These are phyloP conservation scores for Poecilia velifera DNA, from an alignment of 2,797 vertebrate species.

Conservation along the genomic window DNA sequence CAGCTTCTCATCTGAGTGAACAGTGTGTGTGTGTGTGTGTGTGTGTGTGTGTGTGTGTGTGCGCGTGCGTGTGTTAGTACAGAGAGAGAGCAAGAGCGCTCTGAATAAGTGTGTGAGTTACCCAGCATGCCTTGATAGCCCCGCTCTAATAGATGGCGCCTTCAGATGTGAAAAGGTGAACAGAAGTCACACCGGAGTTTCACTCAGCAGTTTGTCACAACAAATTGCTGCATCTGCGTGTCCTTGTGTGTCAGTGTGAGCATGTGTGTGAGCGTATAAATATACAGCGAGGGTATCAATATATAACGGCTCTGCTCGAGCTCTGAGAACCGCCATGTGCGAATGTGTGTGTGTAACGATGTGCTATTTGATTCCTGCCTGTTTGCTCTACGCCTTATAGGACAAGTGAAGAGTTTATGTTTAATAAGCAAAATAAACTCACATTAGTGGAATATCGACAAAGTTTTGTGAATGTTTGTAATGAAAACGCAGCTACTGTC, in stretches of 20 bases:
- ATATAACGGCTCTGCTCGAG: background rate
- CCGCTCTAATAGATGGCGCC: slow-evolving; percentile 50
- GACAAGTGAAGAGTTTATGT: slow-evolving; percentile 46
- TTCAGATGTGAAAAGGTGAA: slow-evolving; percentile 60
- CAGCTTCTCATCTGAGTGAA: slow-evolving; percentile 18
- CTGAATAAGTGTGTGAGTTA: slow-evolving; percentile 21
- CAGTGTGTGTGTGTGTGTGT: background rate
- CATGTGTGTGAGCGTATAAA: slow-evolving; percentile 4
- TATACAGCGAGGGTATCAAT: background rate
- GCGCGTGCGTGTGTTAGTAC: background rate
- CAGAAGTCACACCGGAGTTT: slow-evolving; percentile 48
- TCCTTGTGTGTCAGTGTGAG: slow-evolving; percentile 23
- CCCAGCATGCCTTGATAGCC: slow-evolving; percentile 48
- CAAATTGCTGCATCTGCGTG: slow-evolving; percentile 43
- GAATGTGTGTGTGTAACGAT: slow-evolving; percentile 17
- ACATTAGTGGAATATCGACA: too few relatives aligned
- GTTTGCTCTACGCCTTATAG: slow-evolving; percentile 44
- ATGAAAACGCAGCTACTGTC: too few relatives aligned
- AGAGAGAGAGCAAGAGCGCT: background rate
- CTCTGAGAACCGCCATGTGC: background rate
- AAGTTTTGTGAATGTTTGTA: too few relatives aligned
- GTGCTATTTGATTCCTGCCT: slow-evolving; percentile 40
- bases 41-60: background rate
- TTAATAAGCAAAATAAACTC: background rate
- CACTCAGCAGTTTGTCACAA: slow-evolving; percentile 55